Evolutionary conservation across 2,888 invertebrate species (phyloP).

Genomic region (Cancer borealis): DNA sequence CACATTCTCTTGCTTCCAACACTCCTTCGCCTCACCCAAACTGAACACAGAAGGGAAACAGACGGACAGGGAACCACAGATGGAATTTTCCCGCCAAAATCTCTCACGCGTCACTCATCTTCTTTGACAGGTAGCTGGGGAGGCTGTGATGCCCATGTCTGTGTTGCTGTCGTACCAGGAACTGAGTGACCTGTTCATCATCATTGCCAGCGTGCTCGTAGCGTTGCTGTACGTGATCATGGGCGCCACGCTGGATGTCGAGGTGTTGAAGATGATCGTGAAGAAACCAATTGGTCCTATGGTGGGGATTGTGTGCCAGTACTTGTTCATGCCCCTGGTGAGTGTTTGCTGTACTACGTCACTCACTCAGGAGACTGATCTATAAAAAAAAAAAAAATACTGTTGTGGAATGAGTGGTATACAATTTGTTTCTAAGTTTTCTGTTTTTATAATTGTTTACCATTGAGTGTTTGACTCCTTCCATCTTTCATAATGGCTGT

Average conservation of each 20-base stretch:
- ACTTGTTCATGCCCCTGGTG: slow-evolving; percentile 92
- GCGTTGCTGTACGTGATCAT: slow-evolving; percentile 93
- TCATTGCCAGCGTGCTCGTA: slow-evolving; percentile 87
- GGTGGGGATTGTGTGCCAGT: slow-evolving; percentile 90
- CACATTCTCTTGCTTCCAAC: neutral
- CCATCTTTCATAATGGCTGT: neutral
- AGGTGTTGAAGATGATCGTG: slow-evolving; percentile 85
- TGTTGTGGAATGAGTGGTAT: too few relatives aligned
- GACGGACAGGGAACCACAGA: neutral
- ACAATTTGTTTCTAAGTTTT: too few relatives aligned
- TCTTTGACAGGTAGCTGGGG: slow-evolving; percentile 50
- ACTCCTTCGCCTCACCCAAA: neutral
- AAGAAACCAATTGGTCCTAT: slow-evolving; percentile 88
- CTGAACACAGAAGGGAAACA: neutral
- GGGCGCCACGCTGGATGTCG: slow-evolving; percentile 91
- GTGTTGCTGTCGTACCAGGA: slow-evolving; percentile 74
- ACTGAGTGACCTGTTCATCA: slow-evolving; percentile 84
- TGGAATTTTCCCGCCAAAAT: neutral
- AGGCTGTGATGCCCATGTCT: slow-evolving; percentile 51
- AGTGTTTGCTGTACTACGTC: slow-evolving; percentile 79
- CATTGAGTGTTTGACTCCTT: neutral
- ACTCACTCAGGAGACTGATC: neutral
- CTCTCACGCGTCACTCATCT: neutral
- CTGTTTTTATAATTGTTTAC: neutral
- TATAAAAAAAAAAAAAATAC: too few relatives aligned